These are phyloP conservation scores for Dreissena rostriformis DNA, from an alignment of 1,140 invertebrate genomes.

Conservation along the genomic window DNA sequence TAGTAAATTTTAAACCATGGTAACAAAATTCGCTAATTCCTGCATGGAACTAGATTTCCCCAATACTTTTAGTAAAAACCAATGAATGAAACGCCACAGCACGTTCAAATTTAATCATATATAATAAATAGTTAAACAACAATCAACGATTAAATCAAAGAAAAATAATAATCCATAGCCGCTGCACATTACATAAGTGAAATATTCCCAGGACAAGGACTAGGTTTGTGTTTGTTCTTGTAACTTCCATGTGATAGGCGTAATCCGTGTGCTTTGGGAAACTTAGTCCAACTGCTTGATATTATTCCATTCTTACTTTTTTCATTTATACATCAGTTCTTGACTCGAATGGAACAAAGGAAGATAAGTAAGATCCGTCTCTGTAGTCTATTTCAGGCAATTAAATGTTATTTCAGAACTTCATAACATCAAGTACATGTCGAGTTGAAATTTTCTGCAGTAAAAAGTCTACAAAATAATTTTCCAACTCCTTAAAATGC, in stretches of 20 bases:
- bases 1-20: not conserved
- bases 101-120: not conserved
- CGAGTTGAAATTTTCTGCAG: not conserved
- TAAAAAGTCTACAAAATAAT: not conserved
- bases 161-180: not conserved
- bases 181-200: not conserved
- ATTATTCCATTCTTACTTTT: conserved; percentile 16
- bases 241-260: not conserved
- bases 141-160: conserved; percentile 5
- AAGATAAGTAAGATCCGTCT: too few species aligned
- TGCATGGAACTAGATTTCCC: too few species aligned
- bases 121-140: not conserved
- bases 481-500: conserved; percentile 2
- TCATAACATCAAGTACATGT: conserved; percentile 3
- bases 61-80: too few species aligned
- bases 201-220: not conserved
- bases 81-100: too few species aligned
- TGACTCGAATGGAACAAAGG: not conserved
- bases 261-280: not conserved
- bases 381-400: not conserved
- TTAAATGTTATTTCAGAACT: not conserved
- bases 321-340: not conserved
- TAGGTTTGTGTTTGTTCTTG: not conserved
- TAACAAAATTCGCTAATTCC: too few species aligned
- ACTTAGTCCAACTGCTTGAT: not conserved